These are phyloP conservation scores for Catocala sponsa DNA, from an alignment of 2,888 invertebrate species.

Conservation along the genomic window DNA sequence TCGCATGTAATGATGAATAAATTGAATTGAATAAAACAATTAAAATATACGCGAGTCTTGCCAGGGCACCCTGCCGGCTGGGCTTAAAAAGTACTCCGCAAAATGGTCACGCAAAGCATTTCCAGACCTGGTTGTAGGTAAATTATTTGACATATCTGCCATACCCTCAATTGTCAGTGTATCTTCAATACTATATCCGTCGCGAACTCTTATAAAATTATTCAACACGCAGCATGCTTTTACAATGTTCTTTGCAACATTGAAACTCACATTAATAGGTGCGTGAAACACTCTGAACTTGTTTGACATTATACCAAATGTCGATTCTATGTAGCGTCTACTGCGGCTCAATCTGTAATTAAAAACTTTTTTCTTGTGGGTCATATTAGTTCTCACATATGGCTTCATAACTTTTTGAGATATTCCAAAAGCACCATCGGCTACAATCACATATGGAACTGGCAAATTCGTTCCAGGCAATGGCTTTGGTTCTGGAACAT, in stretches of 20 bases:
- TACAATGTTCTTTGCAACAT: conserved; percentile 45
- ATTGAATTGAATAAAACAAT: conserved; percentile 10
- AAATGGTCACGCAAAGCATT: conserved; percentile 44
- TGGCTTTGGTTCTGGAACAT: conserved; percentile 36
- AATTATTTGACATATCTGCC: conserved; percentile 17
- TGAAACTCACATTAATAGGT: conserved; percentile 43
- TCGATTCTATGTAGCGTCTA: conserved; percentile 46
- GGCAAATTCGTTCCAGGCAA: conserved; percentile 48
- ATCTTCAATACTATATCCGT: conserved; percentile 30
- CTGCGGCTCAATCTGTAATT: conserved; percentile 34
- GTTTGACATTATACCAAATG: conserved; percentile 48
- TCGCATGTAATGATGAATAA: background rate
- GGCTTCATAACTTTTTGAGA: conserved; percentile 42
- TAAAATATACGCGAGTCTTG: conserved; percentile 48
- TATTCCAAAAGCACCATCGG: conserved; percentile 56
- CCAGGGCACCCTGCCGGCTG: conserved; percentile 41
- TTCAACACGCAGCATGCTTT: conserved; percentile 46
- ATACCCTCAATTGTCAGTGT: conserved; percentile 27
- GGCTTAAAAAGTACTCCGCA: conserved; percentile 46
- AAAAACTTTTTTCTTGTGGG: conserved; percentile 30
- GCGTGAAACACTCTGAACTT: conserved; percentile 55
- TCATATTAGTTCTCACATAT: conserved; percentile 44
- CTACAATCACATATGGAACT: conserved; percentile 47
- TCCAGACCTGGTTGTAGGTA: conserved; percentile 38
- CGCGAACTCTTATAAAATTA: conserved; percentile 47